phyloP scores from a whole-genome alignment of 2,888 invertebrate genomes.

The Drosophila longiperda region DNA sequence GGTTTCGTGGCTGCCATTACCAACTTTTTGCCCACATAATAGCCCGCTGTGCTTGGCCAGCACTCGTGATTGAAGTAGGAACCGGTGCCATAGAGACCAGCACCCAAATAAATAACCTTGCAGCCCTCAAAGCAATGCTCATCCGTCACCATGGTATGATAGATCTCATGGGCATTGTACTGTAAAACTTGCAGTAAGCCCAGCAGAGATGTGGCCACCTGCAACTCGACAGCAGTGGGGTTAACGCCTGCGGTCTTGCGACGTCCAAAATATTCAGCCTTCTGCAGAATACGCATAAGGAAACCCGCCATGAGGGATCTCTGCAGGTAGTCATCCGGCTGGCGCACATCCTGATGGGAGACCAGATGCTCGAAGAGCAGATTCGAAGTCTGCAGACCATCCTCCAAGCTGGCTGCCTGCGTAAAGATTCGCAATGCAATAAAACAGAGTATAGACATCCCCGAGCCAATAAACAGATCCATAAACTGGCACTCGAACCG shows the following conservation, averaged over 20 bases:
- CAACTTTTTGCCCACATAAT: slow-evolving; percentile 90
- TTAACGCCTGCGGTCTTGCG: slow-evolving; percentile 85
- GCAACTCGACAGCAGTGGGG: slow-evolving; percentile 86
- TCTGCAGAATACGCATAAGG: slow-evolving; percentile 89
- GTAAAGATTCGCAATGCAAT: slow-evolving; percentile 92
- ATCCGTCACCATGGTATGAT: slow-evolving; percentile 87
- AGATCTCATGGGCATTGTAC: slow-evolving; percentile 94
- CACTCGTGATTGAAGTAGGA: slow-evolving; percentile 94
- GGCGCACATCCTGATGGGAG: slow-evolving; percentile 87
- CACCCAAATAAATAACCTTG: slow-evolving; percentile 85
- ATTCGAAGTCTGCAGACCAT: slow-evolving; percentile 84
- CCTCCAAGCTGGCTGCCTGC: slow-evolving; percentile 86
- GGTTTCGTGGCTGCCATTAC: slow-evolving; percentile 89
- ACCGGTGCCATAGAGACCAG: slow-evolving; percentile 91
- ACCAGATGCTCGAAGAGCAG: slow-evolving; percentile 88
- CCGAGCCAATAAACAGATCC: slow-evolving; percentile 91
- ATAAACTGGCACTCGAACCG: slow-evolving; percentile 90
- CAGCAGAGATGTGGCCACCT: slow-evolving; percentile 88
- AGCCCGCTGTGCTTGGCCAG: slow-evolving; percentile 91
- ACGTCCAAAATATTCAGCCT: slow-evolving; percentile 88
- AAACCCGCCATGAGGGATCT: slow-evolving; percentile 92
- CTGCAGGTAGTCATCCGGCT: slow-evolving; percentile 89
- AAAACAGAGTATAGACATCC: slow-evolving; percentile 92
- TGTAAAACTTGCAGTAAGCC: slow-evolving; percentile 91
- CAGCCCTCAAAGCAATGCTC: slow-evolving; percentile 85